These are phyloP conservation scores for Lamellibrachia columna DNA, from an alignment of 2,888 invertebrate genomes.

Conservation along the genomic window DNA sequence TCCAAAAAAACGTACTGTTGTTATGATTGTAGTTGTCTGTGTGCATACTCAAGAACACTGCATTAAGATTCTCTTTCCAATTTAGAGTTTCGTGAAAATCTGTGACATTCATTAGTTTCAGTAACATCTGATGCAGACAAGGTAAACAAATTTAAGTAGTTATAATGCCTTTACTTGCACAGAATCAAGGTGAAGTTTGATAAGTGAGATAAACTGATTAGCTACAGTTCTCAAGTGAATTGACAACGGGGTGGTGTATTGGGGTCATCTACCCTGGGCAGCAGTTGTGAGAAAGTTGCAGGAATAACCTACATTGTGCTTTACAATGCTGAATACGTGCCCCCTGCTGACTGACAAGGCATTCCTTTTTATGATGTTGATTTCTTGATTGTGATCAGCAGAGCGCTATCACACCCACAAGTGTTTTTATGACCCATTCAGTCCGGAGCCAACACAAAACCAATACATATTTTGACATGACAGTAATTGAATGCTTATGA, in stretches of 20 bases:
- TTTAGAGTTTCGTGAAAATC: neutral
- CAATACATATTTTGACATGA: constrained; percentile 2
- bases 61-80: neutral
- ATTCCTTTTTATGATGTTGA: constrained; percentile 2
- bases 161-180: neutral
- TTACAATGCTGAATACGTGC: neutral
- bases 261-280: neutral
- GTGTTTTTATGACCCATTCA: constrained; percentile 9
- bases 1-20: no score
- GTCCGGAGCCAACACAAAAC: neutral
- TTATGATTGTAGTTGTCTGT: no score
- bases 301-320: neutral
- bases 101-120: neutral
- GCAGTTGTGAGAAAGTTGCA: constrained; percentile 5
- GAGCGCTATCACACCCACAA: neutral
- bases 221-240: neutral
- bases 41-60: neutral
- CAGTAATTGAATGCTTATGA: constrained; percentile 16
- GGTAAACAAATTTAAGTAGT: neutral
- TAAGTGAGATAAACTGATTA: neutral
- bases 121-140: neutral
- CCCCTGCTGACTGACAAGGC: neutral
- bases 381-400: neutral
- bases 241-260: neutral
- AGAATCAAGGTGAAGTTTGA: neutral